Base-by-base conservation (phyloP, 2,888 invertebrate genomes). In the Aplocera efformata region DNA sequence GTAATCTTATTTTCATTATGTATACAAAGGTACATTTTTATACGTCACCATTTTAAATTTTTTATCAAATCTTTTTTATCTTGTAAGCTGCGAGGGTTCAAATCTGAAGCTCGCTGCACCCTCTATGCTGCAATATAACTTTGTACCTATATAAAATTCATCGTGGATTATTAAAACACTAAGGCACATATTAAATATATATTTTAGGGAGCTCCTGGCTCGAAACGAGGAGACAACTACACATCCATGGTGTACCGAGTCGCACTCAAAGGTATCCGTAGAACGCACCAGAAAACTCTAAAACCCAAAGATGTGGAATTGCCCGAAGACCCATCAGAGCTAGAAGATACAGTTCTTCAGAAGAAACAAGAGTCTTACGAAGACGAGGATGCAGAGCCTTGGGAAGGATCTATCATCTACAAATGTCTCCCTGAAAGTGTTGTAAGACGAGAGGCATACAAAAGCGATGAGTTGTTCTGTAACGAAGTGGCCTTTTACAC, bases 401-500 rank as follows among this genome's bases (percentile, higher is more conserved):
- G 93, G 92, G 80, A 90, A 46, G 86, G 90, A 10, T 91, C 91
- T 10, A 88, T 94, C 25, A 93, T 94, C 43, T 93, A 92, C 73
- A 94, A 94, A 75, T 90, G 92, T 51, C 73, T 94, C 8, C 94
- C 94, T 0, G 91, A 92, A 50, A 93, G 91, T 48, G 77, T 84
- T 6, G 82, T 90, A 10, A 80, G 90, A 20, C 78, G 93, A n/a
- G 93, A 93, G 58, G 91, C 92, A 0, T 93, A 90, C 60, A 93
- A 93, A 68, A 93, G 93, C 61, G 93, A 93, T 42, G 88, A 90
- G 38, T 69, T 94, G 0, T 94, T 94, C 64, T 89, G 91, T 59
- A 94, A 94, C 56, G 94, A 94, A 71, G 92, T 93, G 0, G 91
- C 91, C 6, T 94, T 94, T 63, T 94, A 94, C 63, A 93, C 90